Evolutionary conservation across 2,113 vertebrate genomes (phyloP), one percentile per base, ranked within the genome.

Genomic region (Nyctibius bracteatus): DNA sequence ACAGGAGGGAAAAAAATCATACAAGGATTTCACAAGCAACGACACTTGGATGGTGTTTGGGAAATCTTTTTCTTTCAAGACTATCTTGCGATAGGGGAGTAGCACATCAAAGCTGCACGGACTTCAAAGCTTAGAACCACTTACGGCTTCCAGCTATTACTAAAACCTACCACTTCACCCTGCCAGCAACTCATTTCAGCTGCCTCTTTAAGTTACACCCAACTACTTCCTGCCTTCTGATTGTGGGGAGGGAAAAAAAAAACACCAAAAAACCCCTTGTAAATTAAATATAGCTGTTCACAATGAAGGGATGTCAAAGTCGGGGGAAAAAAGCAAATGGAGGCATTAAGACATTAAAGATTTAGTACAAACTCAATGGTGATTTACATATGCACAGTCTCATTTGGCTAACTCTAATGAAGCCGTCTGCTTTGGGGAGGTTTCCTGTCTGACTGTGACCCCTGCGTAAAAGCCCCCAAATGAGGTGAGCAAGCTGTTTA

Each of bases 41-140:
- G 73, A 91, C 92, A 96, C 90, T 95, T 96, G 86, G 85, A 95
- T 93, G 93, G 70, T 98, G 81, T 96, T 97, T 95, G 86, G 95
- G 95, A 98, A 96, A 94, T 96, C 92, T 97, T 97, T 96, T 97
- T 91, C 97, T 96, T 98, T 97, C 95, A 91, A 73, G 96, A 94
- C 96, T 97, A 68, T 96, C 97, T 97, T 97, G 90, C 5, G 44
- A 97, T 97, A 92, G 96, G 92, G 96, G 94, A 98, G 96, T 95
- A 97, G 91, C 95, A 98, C 97, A 98, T 98, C 98, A 98, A 98
- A 98, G 98, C 97, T 92, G 86, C 82, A 74, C 92, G 96, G 97
- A 98, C 97, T 98, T 98, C 98, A 98, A 98, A 98, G 98, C 96
- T 95, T 94, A 92, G 95, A 95, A 94, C 88, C 96, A 96, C 95